Evolutionary conservation across 2,888 invertebrate species (phyloP), one percentile per base, ranked within the genome.

Genomic region (Drosophila imparisetae): DNA sequence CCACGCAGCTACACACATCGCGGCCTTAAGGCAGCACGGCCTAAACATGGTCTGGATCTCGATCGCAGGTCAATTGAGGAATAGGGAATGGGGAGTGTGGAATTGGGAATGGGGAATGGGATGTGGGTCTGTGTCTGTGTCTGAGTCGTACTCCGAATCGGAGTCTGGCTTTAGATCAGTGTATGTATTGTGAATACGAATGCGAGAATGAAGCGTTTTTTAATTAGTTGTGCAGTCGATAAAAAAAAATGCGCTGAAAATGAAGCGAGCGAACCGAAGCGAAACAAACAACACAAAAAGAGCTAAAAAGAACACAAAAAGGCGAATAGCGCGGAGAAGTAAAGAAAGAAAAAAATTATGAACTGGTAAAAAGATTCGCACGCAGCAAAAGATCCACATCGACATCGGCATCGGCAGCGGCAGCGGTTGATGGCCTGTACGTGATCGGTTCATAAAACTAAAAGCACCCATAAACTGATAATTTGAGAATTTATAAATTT

Each of bases 371-470:
- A 75, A 86, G 80, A 87, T 86, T 86, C 85, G 89, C 85, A 86
- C 89, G 85, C 78, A 86, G 73, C 54, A 49, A 64, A 45, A 69
- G 67, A 81, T 64, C 69, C 62, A 36, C 67, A 66, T 62, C 57
- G 59, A 34, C 58, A 80, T 62, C 24, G 24, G 24, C 67, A 66
- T 62, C 69, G 57, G 27, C 65, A 64, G 54, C 63, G 73, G 34
- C 61, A 40, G 42, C 63, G 87, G 81, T 78, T 78, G 81, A 89
- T 86, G 89, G 87, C 72, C 67, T 55, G 80, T 90, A 90, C 89
- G 90, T 90, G 86, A 90, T 90, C 89, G 90, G 78, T 86, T 89
- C 90, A 90, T 90, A 90, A 87, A 86, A 86, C 85, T 81, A 87
- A 87, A 90, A 88, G 85, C 87, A 75, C 54, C 84, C 89, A 86